A percentile compares a stretch with the other conserved stretches of the same genome.
phyloP scores from a whole-genome alignment of 2,797 vertebrate genomes.

The Pseudochirops corinnae region DNA sequence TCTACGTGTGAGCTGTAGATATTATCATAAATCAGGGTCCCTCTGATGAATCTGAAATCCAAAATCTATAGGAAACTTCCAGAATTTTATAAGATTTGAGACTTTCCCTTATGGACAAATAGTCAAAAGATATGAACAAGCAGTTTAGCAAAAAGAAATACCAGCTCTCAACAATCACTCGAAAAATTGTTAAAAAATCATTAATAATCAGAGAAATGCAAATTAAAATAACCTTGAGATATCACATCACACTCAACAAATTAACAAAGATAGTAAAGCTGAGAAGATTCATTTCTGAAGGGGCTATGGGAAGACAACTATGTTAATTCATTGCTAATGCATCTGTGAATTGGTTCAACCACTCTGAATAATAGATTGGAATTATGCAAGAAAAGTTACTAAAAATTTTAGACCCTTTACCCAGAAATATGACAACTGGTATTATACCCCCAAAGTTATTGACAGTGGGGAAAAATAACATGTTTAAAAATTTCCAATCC shows the following conservation, averaged over 20 bases:
- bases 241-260: not conserved
- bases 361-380: not conserved
- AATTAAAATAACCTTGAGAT: slow-evolving; percentile 6
- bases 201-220: not conserved
- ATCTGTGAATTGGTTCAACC: not conserved
- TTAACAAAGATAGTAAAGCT: not conserved
- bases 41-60: not conserved
- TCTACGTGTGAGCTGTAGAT: not conserved
- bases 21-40: not conserved
- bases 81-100: not conserved
- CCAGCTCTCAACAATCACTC: not conserved
- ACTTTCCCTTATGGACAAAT: not conserved
- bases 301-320: not conserved
- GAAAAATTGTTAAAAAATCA: not conserved
- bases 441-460: not conserved
- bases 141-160: not conserved
- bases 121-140: not conserved
- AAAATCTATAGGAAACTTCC: not conserved
- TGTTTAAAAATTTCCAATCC: not conserved
- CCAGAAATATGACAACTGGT: not conserved
- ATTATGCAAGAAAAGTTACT: not conserved
- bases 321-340: not conserved
- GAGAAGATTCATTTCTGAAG: not conserved
- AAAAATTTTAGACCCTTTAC: not conserved
- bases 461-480: not conserved